phyloP scores from a whole-genome alignment of 2,888 invertebrate genomes.

The Siphlonurus alternatus region DNA sequence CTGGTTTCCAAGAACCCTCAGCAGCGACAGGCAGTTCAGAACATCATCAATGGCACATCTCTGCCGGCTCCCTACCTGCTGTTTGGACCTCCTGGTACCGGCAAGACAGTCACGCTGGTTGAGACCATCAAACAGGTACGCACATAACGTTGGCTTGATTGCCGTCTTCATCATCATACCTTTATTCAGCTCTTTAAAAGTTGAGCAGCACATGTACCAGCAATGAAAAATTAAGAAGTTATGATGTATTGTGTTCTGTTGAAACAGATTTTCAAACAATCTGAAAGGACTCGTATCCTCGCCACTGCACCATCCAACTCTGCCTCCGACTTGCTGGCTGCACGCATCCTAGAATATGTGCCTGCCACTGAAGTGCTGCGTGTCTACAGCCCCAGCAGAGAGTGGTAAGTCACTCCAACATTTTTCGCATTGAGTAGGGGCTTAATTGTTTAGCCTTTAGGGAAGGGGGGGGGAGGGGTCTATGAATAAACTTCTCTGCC shows the following conservation, averaged over 20 bases:
- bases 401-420: conserved; percentile 3
- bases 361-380: conserved; percentile 8
- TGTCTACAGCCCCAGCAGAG: conserved; percentile 5
- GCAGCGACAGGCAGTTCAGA: conserved; percentile 28
- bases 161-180: too few species aligned
- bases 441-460: too few species aligned
- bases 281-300: conserved; percentile 31
- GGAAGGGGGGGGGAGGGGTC: too few species aligned
- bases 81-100: conserved; percentile 47
- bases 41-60: conserved; percentile 26
- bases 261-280: too few species aligned
- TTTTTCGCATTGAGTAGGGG: too few species aligned
- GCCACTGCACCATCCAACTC: conserved; percentile 53
- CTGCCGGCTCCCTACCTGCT: conserved; percentile 32
- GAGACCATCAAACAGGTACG: conserved; percentile 48
- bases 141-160: too few species aligned
- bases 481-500: too few species aligned
- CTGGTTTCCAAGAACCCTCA: conserved; percentile 21
- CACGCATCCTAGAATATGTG: conserved; percentile 23
- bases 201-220: too few species aligned
- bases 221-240: too few species aligned
- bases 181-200: too few species aligned
- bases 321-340: conserved; percentile 49
- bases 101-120: conserved; percentile 53
- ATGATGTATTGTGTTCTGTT: too few species aligned